phyloP scores from a whole-genome alignment of 2,888 invertebrate genomes.

The Agrochola lota region DNA sequence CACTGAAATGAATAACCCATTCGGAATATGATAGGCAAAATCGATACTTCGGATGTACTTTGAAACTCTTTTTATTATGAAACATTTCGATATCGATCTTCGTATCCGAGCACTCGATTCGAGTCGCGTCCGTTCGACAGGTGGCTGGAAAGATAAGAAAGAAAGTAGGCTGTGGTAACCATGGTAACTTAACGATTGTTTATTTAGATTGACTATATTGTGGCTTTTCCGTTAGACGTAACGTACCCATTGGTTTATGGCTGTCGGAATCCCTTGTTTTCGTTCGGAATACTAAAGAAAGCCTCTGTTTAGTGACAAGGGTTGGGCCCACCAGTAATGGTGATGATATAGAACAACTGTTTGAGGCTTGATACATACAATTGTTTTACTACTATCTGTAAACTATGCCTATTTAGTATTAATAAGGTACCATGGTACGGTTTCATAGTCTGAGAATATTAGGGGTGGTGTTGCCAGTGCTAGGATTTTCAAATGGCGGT shows the following conservation, averaged over 20 bases:
- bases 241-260: conserved; percentile 60
- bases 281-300: conserved; percentile 37
- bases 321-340: neutral
- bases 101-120: conserved; percentile 64
- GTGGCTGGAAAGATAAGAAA: conserved; percentile 70
- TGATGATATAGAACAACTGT: neutral
- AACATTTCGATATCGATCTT: conserved; percentile 62
- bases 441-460: neutral
- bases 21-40: neutral
- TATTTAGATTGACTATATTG: conserved; percentile 72
- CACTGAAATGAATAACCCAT: neutral
- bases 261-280: conserved; percentile 19
- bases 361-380: neutral
- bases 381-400: too few species aligned
- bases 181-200: conserved; percentile 73
- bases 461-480: neutral
- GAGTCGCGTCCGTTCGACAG: conserved; percentile 69
- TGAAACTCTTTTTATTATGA: conserved; percentile 45
- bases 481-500: neutral
- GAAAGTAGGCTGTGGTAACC: conserved; percentile 71
- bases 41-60: conserved; percentile 17
- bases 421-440: neutral
- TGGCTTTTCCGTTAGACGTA: conserved; percentile 60
- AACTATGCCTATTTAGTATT: neutral
- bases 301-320: conserved; percentile 10